Conservation (phyloP, 1,140 invertebrate genomes). For the Coenobita brevimanus region DNA sequence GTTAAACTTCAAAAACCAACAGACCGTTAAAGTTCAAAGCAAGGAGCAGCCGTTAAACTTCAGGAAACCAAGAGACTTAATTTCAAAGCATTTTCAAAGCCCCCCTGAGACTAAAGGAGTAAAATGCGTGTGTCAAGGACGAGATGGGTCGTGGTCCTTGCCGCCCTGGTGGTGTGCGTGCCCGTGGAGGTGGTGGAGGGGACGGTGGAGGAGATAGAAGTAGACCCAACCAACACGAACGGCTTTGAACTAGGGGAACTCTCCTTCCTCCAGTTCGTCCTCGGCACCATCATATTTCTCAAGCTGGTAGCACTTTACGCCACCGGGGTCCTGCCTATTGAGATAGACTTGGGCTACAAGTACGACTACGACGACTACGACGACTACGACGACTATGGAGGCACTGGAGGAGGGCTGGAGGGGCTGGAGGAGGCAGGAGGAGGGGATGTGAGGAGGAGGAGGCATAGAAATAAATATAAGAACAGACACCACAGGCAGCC, state of each 20-base stretch:
- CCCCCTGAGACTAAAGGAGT: too few relatives aligned
- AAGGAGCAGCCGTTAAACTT: too few relatives aligned
- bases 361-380: neutral
- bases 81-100: too few relatives aligned
- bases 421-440: neutral
- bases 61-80: too few relatives aligned
- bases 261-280: constrained; percentile 23
- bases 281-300: neutral
- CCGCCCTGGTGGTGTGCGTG: too few relatives aligned
- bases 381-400: neutral
- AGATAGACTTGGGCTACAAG: neutral
- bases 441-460: neutral
- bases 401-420: neutral
- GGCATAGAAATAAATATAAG: neutral
- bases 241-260: constrained; percentile 14
- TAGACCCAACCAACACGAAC: constrained; percentile 4
- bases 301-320: neutral
- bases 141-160: too few relatives aligned
- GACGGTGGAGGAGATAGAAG: neutral
- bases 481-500: too few relatives aligned
- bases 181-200: too few relatives aligned
- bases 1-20: too few relatives aligned
- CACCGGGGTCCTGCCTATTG: constrained; percentile 9
- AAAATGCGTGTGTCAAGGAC: too few relatives aligned
- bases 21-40: too few relatives aligned